Percentiles rank a stretch among this genome's conserved stretches.
Evolutionary conservation across 2,797 vertebrate species (phyloP).

Genomic region (Sebastes alutus): DNA sequence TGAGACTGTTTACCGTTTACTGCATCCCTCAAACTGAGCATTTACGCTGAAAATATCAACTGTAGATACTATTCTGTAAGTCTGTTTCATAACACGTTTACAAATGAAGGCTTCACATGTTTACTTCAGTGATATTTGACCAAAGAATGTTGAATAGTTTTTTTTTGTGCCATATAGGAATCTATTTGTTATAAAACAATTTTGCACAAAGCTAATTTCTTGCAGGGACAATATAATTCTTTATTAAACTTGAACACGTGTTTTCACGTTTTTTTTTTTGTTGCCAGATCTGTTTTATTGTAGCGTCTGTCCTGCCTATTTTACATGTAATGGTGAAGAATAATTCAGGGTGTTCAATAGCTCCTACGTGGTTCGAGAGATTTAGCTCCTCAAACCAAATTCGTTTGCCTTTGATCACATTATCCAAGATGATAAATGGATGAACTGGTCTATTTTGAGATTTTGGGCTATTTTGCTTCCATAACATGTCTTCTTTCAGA

Average conservation of each 20-base stretch:
- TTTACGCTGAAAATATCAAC: not conserved
- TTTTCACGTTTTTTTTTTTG: not conserved
- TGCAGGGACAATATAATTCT: not conserved
- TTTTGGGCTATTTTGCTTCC: too few relatives aligned
- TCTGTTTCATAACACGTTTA: not conserved
- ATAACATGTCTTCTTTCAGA: too few relatives aligned
- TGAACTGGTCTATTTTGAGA: not conserved
- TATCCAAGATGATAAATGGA: not conserved
- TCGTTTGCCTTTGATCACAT: not conserved
- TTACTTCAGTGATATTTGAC: slow-evolving; percentile 38
- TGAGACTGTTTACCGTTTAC: slow-evolving; percentile 4
- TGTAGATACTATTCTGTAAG: not conserved
- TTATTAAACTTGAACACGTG: slow-evolving; percentile 2
- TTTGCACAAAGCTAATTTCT: slow-evolving; percentile 29
- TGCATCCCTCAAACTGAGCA: not conserved
- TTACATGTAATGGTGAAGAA: not conserved
- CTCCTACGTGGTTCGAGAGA: not conserved
- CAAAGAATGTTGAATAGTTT: slow-evolving; percentile 49
- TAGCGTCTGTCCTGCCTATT: not conserved
- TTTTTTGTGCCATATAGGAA: slow-evolving; percentile 10
- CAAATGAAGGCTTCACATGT: not conserved
- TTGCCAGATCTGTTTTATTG: not conserved
- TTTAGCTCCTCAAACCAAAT: not conserved
- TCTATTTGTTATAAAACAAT: not conserved
- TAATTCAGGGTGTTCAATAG: not conserved